Base-by-base conservation (phyloP, 2,888 invertebrate genomes). In the Drosophila nigricruria region DNA sequence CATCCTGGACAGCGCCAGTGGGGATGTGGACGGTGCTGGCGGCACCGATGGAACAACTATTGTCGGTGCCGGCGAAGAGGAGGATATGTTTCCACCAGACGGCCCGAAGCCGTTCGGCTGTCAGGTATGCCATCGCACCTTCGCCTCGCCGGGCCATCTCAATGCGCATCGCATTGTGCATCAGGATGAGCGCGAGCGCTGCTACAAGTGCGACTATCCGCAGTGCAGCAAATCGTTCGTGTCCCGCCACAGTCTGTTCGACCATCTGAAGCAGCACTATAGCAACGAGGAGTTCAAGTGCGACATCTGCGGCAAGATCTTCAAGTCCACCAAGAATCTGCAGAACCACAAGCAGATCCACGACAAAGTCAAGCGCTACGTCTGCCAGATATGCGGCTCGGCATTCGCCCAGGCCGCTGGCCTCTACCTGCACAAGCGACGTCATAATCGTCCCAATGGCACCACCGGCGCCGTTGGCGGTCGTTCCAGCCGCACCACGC, bases 391-490 rank as follows among this genome's bases (percentile, higher is more conserved):
- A 57, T 92, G 92, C 65, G 92, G 91, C 16, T 92, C 92, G 30
- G 92, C 92, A 42, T 92, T 92, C 73, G 92, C 92, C 34, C 92
- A 92, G 64, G 92, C 92, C 14, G 92, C 92, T 32, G 92, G 92
- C 23, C 82, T 92, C 34, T 92, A 92, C 79, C 84, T 92, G 34
- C 92, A 92, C 69, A 92, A 91, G 70, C 80, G 91, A 5, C 86
- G 91, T 18, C 91, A 91, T 69, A 91, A 91, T 74, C 87, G 91
- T 9, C 86, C 88, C 56, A 88, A 86, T 42, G 84, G 84, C 30
- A 69, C 69, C 40, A 75, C 83, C 6, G 88, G 86, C 27, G 59
- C 86, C 42, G 88, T 86, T 4, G 88, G 86, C 3, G 81, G 84
- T 3, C 79, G 80, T 10, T 85, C 86, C 8, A 60, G 70, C 0